Evolutionary conservation across 2,888 invertebrate species (phyloP).

Genomic region (Nudaria mundana): DNA sequence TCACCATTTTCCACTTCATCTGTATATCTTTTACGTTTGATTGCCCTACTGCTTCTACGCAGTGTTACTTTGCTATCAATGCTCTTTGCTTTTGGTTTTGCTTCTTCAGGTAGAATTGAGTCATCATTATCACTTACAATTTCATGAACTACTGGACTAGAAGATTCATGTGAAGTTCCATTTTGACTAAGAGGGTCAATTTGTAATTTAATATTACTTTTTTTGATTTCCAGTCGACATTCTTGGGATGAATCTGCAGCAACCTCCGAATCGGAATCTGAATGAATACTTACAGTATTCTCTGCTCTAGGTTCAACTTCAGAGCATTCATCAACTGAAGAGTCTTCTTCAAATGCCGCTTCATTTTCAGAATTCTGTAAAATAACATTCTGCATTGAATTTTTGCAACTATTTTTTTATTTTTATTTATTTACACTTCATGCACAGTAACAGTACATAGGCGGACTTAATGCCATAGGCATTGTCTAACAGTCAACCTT

Average conservation of each 20-base stretch:
- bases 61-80: slow-evolving; percentile 43
- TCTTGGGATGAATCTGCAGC: slow-evolving; percentile 50
- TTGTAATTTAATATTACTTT: slow-evolving; percentile 47
- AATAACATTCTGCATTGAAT: not conserved
- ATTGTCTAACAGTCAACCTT: no score
- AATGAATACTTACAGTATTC: slow-evolving; percentile 65
- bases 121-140: slow-evolving; percentile 76
- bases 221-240: slow-evolving; percentile 37
- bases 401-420: not conserved
- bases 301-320: slow-evolving; percentile 44
- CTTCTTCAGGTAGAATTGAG: slow-evolving; percentile 50
- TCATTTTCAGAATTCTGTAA: slow-evolving; percentile 41
- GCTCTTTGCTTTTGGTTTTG: slow-evolving; percentile 27
- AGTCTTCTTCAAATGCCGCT: slow-evolving; percentile 49
- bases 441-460: no score
- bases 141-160: slow-evolving; percentile 62
- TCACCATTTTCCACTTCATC: slow-evolving; percentile 77
- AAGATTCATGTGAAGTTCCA: slow-evolving; percentile 39
- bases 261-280: slow-evolving; percentile 54
- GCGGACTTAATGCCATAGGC: no score
- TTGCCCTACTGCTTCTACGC: slow-evolving; percentile 61
- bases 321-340: slow-evolving; percentile 45
- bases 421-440: no score
- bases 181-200: slow-evolving; percentile 45
- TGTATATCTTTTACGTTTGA: slow-evolving; percentile 79